Base-by-base conservation (phyloP, 2,113 vertebrate genomes). In the Lathamus discolor region DNA sequence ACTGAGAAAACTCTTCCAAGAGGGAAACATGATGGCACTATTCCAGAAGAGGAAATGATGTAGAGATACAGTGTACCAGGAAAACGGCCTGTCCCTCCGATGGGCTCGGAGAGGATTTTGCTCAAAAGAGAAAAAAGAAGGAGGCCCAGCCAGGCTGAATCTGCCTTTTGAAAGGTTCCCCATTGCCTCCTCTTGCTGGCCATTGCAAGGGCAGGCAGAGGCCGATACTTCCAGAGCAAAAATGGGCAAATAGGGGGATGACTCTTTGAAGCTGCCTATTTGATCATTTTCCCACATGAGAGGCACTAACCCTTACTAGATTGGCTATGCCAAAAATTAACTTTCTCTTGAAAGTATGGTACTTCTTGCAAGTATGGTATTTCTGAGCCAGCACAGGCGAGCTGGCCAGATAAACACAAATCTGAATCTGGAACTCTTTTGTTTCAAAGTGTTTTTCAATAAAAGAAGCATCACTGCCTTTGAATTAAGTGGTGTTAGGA, bases 401-500 rank as follows among this genome's bases (percentile, higher is more conserved):
- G 14, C 22, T 86, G 79, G 29, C 61, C 28, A 43, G 73, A 64
- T 25, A 52, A 72, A 82, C 41, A 55, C 33, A 75, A 48, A 23
- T 37, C 28, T 13, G 11, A 54, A 57, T 39, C 48, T 33, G 15
- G 39, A 51, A 41, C 66, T 66, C 2, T 48, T 70, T 62, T 66
- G 49, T n/a, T 62, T 31, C 23, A 7, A 86, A 82, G n/a, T 75
- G 41, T 69, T 93, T 95, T 70, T 66, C 57, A 87, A 85, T 59
- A 85, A 59, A 24, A 23, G 62, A 87, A 89, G 35, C 49, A 66
- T 91, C 67, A 49, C 66, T 82, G 84, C 73, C 9, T 83, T 90
- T 94, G 88, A 74, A 90, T 94, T 68, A 86, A 92, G 79, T 78
- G 48, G 48, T 41, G 84, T 95, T 81, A 91, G 81, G 41, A 96